Conservation (phyloP, 1,140 invertebrate species). For the Notospermus geniculatus region DNA sequence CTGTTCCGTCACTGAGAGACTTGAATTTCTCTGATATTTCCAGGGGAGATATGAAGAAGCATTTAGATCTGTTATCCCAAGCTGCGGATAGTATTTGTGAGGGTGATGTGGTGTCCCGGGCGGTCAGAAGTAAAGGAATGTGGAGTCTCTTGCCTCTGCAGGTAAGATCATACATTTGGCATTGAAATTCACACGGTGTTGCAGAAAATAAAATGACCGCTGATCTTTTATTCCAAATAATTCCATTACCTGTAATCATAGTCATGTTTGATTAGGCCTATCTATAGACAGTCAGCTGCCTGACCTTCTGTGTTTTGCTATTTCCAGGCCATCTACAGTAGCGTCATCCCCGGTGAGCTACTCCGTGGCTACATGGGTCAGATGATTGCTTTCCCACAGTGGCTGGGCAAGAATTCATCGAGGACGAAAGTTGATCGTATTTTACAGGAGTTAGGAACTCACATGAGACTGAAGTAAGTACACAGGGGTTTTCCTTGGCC, state of each 20-base stretch:
- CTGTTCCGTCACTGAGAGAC: too few species aligned
- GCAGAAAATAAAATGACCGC: too few species aligned
- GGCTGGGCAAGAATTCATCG: conserved; percentile 93
- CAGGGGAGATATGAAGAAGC: conserved; percentile 43
- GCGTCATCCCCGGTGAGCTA: conserved; percentile 82
- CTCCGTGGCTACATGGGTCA: conserved; percentile 75
- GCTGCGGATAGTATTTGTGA: conserved; percentile 80
- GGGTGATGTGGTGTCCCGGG: conserved; percentile 81
- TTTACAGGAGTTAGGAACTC: conserved; percentile 77
- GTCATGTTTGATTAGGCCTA: too few species aligned
- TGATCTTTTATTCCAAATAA: too few species aligned
- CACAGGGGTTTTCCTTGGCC: neutral
- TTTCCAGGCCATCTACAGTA: conserved; percentile 79
- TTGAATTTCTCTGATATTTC: too few species aligned
- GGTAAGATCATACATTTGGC: too few species aligned
- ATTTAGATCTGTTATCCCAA: conserved; percentile 69
- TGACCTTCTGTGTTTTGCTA: conserved; percentile 11
- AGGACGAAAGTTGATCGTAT: conserved; percentile 67
- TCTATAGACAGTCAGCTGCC: too few species aligned
- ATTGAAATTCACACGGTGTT: too few species aligned
- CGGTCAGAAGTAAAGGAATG: conserved; percentile 72
- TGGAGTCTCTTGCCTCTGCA: conserved; percentile 91
- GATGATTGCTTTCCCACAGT: conserved; percentile 87
- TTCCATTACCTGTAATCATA: too few species aligned
- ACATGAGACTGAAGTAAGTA: conserved; percentile 73